Percentiles rank a stretch among this genome's conserved stretches.
Evolutionary conservation across 2,113 vertebrate species (phyloP).

Genomic region (Thunnus maccoyii): DNA sequence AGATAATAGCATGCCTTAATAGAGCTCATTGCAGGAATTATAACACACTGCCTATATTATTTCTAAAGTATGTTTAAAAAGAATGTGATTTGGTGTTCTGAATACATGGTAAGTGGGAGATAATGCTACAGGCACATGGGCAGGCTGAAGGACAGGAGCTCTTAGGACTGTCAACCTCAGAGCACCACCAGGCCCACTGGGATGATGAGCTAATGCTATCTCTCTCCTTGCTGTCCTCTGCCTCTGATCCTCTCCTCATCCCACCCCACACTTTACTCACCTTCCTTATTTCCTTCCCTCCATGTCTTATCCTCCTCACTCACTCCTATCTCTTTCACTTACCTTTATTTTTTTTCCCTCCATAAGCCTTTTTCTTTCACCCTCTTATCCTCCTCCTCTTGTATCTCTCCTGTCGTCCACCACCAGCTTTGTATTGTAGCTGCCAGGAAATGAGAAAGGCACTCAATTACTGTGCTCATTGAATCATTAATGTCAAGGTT

Average conservation of each 20-base stretch:
- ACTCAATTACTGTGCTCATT: constrained; percentile 84
- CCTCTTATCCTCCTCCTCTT: constrained; percentile 54
- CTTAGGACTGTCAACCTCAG: constrained; percentile 72
- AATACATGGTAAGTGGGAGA: constrained; percentile 68
- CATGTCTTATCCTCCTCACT: constrained; percentile 53
- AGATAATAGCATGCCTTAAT: constrained; percentile 21
- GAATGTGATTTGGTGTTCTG: constrained; percentile 34
- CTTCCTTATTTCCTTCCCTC: constrained; percentile 62
- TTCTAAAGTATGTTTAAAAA: constrained; percentile 25
- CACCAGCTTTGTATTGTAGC: constrained; percentile 70
- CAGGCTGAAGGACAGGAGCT: constrained; percentile 73
- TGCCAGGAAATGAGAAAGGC: constrained; percentile 83
- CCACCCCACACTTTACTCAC: constrained; percentile 43
- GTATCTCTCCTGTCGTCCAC: constrained; percentile 59
- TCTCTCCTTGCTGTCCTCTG: constrained; percentile 61
- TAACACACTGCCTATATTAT: constrained; percentile 15
- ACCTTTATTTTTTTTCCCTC: constrained; percentile 34
- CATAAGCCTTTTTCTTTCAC: constrained; percentile 57
- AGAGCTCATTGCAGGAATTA: constrained; percentile 13
- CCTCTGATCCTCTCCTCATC: constrained; percentile 69
- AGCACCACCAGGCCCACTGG: constrained; percentile 66
- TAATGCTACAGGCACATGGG: constrained; percentile 59
- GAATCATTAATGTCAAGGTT: constrained; percentile 83
- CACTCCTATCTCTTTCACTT: constrained; percentile 46
- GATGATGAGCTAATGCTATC: constrained; percentile 73